phyloP scores from a whole-genome alignment of 2,113 vertebrate genomes.

The Dromaius novaehollandiae region DNA sequence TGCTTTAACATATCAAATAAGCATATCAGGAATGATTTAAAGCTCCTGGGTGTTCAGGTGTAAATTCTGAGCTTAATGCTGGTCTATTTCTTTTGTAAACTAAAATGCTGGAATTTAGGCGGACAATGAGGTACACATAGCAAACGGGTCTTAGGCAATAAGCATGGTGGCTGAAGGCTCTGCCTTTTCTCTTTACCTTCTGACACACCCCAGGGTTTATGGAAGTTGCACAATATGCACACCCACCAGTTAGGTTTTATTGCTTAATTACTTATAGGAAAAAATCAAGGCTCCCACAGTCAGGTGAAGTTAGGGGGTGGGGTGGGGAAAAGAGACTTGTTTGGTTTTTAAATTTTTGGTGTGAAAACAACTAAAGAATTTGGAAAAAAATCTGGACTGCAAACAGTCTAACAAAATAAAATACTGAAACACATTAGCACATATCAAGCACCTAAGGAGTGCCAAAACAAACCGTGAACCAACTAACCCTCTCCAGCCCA shows the following conservation, averaged over 20 bases:
- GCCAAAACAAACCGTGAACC: not conserved
- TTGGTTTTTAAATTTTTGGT: not conserved
- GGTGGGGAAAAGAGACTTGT: not conserved
- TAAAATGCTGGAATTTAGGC: not conserved
- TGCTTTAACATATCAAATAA: not conserved
- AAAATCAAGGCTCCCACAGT: constrained; percentile 35
- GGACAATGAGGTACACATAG: not conserved
- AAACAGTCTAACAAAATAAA: not conserved
- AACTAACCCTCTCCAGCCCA: not conserved
- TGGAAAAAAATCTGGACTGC: not conserved
- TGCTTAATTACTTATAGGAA: constrained; percentile 50
- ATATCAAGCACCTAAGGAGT: not conserved
- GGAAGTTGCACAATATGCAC: constrained; percentile 34
- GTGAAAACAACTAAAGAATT: not conserved
- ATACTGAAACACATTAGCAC: not conserved
- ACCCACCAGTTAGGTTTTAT: constrained; percentile 50
- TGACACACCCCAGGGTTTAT: constrained; percentile 33
- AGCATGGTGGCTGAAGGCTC: constrained; percentile 32
- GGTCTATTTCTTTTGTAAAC: not conserved
- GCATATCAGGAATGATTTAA: not conserved
- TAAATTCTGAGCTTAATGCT: constrained; percentile 4
- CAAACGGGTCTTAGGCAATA: not conserved
- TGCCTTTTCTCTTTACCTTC: constrained; percentile 23
- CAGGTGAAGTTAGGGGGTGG: not conserved
- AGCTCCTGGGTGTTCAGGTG: not conserved